These are phyloP conservation scores for Euclidia mi DNA, from an alignment of 2,888 invertebrate species.

Conservation along the genomic window DNA sequence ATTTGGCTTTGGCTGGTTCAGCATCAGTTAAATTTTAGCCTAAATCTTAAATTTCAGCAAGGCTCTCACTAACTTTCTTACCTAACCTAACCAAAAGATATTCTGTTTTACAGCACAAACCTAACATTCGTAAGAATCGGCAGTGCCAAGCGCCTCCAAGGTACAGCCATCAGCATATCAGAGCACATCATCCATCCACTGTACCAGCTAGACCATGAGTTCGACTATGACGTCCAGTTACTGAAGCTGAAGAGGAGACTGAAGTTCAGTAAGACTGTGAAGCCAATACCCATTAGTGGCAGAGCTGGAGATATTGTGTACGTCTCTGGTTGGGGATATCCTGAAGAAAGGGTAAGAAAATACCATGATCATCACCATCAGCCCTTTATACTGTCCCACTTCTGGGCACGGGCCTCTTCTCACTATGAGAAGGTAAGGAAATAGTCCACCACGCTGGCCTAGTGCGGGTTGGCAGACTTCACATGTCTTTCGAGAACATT, in stretches of 20 bases:
- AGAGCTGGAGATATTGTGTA: conserved; percentile 52
- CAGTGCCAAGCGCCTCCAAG: conserved; percentile 61
- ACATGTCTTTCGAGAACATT: no score
- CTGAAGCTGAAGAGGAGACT: conserved; percentile 57
- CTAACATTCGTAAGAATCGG: conserved; percentile 69
- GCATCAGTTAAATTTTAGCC: no score
- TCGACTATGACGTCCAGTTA: conserved; percentile 77
- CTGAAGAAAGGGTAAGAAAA: conserved; percentile 67
- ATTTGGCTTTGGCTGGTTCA: no score
- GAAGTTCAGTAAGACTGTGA: conserved; percentile 55
- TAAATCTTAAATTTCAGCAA: no score
- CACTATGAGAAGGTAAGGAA: no score
- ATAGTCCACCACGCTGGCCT: no score
- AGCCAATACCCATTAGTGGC: conserved; percentile 58
- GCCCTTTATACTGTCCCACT: no score
- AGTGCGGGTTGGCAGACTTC: no score
- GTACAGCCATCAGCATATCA: conserved; percentile 57
- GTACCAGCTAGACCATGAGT: conserved; percentile 63
- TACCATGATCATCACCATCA: no score
- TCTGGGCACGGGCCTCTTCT: no score
- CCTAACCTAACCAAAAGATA: background rate
- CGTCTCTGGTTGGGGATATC: conserved; percentile 80
- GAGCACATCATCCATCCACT: conserved; percentile 69
- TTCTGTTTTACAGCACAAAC: conserved; percentile 24
- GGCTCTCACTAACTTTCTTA: no score